Base-by-base conservation (phyloP, 2,113 vertebrate species). In the Stictonetta naevosa region DNA sequence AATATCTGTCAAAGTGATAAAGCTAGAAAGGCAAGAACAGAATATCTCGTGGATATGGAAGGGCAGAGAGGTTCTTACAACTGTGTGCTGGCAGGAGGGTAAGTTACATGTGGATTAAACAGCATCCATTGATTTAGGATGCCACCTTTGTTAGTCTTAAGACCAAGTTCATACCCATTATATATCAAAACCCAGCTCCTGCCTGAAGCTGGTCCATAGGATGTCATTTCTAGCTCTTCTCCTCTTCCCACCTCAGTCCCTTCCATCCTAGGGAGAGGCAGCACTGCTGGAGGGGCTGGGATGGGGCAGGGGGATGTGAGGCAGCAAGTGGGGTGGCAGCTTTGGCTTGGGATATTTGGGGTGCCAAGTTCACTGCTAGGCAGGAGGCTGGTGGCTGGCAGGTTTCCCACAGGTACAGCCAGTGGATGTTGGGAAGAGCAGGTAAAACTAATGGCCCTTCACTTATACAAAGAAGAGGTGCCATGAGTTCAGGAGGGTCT, bases 141-240 rank as follows among this genome's bases (percentile, higher is more conserved):
- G 11, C 13, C 14, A 10, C 58, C 3, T 69, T 69, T 74, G 19
- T 36, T 71, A 42, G 19, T 33, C 19, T 48, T 44, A 66, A 6
- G 20, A 60, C 46, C 0, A 0, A 40, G 17, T 50, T 86, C 38
- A 38, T 28, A 23, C 7, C 36, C 10, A 7, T 3, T 4, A 16
- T 20, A 18, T 22, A 12, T 21, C 64, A 72, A 64, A 64, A 77
- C 16, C 8, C 52, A 67, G 26, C 29, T 71, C 44, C 56, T 77
- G 29, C 20, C 40, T 40, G 13, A 31, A 66, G 36, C 11, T 85
- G 28, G 10, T 60, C 53, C 13, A 1, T 3, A 53, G 36, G 13
- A 89, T 28, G 59, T 21, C 59, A 25, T 19, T 83, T 33, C 31
- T 13, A 75, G 19, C 10, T 28, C 18, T 68, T 21, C 21, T 46